Base-by-base conservation (phyloP, 1,140 invertebrate species). In the Zaprionus kolodkinae region DNA sequence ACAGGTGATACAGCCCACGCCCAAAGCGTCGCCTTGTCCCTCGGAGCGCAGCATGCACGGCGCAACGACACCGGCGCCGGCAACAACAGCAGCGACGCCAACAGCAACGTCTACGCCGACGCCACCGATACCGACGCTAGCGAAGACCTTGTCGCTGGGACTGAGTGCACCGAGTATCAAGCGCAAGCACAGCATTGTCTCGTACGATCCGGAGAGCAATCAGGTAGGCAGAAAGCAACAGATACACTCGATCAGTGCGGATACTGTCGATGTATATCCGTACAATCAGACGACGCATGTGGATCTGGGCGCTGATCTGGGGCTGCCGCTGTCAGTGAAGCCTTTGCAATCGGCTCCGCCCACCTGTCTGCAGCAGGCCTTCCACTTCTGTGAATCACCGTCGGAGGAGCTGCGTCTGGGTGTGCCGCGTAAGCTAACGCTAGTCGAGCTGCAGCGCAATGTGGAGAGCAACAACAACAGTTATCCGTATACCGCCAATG, bases 21-120 rank as follows among this genome's bases (percentile, higher is more conserved):
- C 96, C 10, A 95, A 95, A 43, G 93, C 96, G 13, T 97, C 96
- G n/a, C 96, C 96, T 0, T 96, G 96, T 91, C 95, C 95, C 3
- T 97, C 96, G 85, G 96, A 96, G 85, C 91, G 91, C 33, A 92
- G 91, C 60, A 66, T 92, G 10, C 89, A 92, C 59, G 91, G 91
- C 36, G 65, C 56, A 1, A 52, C 40, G 12, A 15, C 35, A 2
- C 63, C 9, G 48, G 13, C 27, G 10, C 38, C 43, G 33, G n/a
- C 15, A 11, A 59, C 0, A 7, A 40, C 6, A 15, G 12, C 62
- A 6, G 0, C 50, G 4, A 17, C 15, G 13, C 17, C 27, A 21
- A 4, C 38, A 12, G 25, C 57, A 7, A 54, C 21, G 11, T 21
- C 30, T 38, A 6, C 50, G 3, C 0, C 50, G 5, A n/a, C 17